Conservation (phyloP, 2,797 vertebrate genomes). For the Okamejei kenojei region DNA sequence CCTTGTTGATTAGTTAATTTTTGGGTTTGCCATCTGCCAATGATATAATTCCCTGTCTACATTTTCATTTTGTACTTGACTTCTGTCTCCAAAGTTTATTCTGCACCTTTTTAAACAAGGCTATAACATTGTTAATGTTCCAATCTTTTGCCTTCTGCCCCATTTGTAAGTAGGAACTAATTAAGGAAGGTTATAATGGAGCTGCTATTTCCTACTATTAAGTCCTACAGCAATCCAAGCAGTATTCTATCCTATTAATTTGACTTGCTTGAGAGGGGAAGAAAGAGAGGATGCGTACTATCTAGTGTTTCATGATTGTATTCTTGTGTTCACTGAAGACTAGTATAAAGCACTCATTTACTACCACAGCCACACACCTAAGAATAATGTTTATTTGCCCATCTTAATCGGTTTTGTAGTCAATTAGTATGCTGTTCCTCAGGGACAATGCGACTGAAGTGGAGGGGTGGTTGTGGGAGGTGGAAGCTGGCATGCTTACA, state of each 20-base stretch:
- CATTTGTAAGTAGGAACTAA: not conserved
- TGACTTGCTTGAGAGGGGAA: too few species aligned
- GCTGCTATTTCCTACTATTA: too few species aligned
- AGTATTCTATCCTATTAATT: too few species aligned
- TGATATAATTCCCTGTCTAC: not conserved
- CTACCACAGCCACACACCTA: not conserved
- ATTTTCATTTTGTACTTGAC: too few species aligned
- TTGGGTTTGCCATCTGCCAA: not conserved
- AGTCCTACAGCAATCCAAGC: too few species aligned
- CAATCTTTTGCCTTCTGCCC: not conserved
- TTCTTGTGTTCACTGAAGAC: not conserved
- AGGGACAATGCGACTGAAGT: too few species aligned
- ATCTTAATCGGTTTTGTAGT: too few species aligned
- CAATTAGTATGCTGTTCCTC: too few species aligned
- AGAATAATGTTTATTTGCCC: not conserved
- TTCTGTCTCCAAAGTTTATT: too few species aligned
- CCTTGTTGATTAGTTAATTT: not conserved
- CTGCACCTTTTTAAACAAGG: not conserved
- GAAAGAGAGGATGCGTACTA: too few species aligned
- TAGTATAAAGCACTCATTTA: not conserved
- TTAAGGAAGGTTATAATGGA: not conserved
- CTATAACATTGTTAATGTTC: not conserved
- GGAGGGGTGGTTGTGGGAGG: too few species aligned
- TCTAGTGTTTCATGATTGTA: not conserved
- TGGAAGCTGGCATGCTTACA: too few species aligned